A percentile compares a stretch with the other conserved stretches of the same genome.
Conservation (phyloP, 1,140 invertebrate genomes). For the Probaryconus sp. region DNA sequence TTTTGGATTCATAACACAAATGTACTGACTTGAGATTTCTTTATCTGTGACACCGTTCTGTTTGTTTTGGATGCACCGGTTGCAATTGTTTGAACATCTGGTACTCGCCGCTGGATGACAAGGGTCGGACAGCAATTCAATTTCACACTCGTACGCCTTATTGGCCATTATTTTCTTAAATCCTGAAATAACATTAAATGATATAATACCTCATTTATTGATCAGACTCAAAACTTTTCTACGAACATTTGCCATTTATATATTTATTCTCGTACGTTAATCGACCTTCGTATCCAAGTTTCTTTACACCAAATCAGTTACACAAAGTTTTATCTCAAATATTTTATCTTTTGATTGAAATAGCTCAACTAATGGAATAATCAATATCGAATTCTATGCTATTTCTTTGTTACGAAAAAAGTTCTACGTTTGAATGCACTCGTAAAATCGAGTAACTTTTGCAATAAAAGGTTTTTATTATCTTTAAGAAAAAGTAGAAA, state of each 20-base stretch:
- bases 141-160: constrained; percentile 85
- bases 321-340: too few species aligned
- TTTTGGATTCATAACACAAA: constrained; percentile 1
- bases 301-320: too few species aligned
- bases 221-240: constrained; percentile 20
- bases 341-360: too few species aligned
- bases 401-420: too few species aligned
- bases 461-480: background rate
- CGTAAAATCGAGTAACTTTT: background rate
- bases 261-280: too few species aligned
- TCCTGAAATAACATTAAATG: constrained; percentile 74
- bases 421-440: too few species aligned
- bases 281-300: too few species aligned
- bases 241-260: too few species aligned
- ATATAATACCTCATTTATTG: constrained; percentile 2
- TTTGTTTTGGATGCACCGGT: constrained; percentile 70
- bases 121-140: constrained; percentile 79
- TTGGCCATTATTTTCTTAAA: constrained; percentile 86
- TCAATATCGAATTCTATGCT: too few species aligned
- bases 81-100: constrained; percentile 76
- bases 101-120: constrained; percentile 74
- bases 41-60: constrained; percentile 53
- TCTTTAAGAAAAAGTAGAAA: too few species aligned
- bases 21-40: constrained; percentile 68
- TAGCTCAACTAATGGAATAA: too few species aligned